Percentiles rank a stretch among this genome's conserved stretches.
phyloP scores from a whole-genome alignment of 2,888 invertebrate species.

The Masnerella sp. region DNA sequence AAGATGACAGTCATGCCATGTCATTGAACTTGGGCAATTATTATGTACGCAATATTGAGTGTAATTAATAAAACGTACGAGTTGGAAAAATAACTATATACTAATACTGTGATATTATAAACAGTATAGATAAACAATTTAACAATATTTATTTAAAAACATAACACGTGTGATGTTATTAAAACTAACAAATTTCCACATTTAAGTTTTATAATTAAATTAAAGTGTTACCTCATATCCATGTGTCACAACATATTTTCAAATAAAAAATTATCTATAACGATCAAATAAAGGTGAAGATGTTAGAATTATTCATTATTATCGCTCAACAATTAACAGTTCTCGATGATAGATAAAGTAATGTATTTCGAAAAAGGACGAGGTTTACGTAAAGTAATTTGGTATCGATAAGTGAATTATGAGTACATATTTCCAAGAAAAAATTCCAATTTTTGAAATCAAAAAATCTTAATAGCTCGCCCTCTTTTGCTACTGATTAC shows the following conservation, averaged over 20 bases:
- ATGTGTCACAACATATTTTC: conserved; percentile 39
- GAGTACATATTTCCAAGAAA: not conserved
- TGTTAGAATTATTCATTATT: conserved; percentile 36
- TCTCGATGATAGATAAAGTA: conserved; percentile 13
- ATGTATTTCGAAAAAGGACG: conserved; percentile 16
- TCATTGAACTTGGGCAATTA: not conserved
- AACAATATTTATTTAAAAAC: too few species aligned
- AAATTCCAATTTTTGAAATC: too few species aligned
- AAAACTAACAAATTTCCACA: too few species aligned
- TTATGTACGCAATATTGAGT: not conserved
- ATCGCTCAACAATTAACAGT: conserved; percentile 17
- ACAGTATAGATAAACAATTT: too few species aligned
- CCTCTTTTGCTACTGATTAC: not conserved
- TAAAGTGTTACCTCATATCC: conserved; percentile 10
- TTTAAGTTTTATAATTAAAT: conserved; percentile 16
- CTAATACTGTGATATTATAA: too few species aligned
- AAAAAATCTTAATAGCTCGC: too few species aligned
- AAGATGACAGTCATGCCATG: not conserved
- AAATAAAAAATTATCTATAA: conserved; percentile 33
- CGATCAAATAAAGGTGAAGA: conserved; percentile 40
- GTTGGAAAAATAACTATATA: too few species aligned
- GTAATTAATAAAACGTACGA: not conserved
- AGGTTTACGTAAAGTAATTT: conserved; percentile 14
- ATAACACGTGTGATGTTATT: too few species aligned
- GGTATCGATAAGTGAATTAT: conserved; percentile 9